Percentiles rank a stretch among this genome's conserved stretches.
phyloP scores from a whole-genome alignment of 2,113 vertebrate genomes.

The Prinia subflava region DNA sequence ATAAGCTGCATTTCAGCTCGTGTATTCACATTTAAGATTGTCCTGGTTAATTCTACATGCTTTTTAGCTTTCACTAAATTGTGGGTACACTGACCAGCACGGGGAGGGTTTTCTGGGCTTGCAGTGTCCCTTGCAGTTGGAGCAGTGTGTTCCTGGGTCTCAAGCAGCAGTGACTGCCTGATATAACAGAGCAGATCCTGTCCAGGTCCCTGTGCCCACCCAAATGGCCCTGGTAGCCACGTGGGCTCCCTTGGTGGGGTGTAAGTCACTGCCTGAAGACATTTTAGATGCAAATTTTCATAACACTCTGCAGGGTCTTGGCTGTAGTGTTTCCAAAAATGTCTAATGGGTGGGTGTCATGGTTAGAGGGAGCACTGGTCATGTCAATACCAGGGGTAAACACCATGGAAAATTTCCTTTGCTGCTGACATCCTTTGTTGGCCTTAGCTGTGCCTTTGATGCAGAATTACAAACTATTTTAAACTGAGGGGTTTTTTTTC shows the following conservation, averaged over 20 bases:
- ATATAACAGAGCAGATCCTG: not conserved
- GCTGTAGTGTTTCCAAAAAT: not conserved
- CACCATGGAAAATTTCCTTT: not conserved
- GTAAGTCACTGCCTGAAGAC: not conserved
- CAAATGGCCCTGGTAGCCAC: not conserved
- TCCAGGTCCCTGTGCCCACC: not conserved
- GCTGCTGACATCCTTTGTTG: not conserved
- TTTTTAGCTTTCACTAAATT: not conserved
- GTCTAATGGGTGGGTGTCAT: not conserved
- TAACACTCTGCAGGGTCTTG: not conserved
- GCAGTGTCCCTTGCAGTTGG: not conserved
- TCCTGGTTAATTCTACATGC: not conserved
- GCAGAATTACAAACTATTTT: not conserved
- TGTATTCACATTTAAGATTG: not conserved
- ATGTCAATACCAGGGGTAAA: not conserved
- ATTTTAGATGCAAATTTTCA: not conserved
- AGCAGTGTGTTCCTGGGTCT: not conserved
- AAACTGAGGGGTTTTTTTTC: not conserved
- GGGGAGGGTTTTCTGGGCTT: not conserved
- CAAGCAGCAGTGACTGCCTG: not conserved
- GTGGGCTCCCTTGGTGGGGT: not conserved
- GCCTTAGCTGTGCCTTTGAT: not conserved
- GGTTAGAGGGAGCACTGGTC: not conserved
- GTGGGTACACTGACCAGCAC: accelerated
- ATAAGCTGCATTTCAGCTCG: not conserved